These are phyloP conservation scores for Agrotis clavis DNA, from an alignment of 2,888 invertebrate species.

Conservation along the genomic window DNA sequence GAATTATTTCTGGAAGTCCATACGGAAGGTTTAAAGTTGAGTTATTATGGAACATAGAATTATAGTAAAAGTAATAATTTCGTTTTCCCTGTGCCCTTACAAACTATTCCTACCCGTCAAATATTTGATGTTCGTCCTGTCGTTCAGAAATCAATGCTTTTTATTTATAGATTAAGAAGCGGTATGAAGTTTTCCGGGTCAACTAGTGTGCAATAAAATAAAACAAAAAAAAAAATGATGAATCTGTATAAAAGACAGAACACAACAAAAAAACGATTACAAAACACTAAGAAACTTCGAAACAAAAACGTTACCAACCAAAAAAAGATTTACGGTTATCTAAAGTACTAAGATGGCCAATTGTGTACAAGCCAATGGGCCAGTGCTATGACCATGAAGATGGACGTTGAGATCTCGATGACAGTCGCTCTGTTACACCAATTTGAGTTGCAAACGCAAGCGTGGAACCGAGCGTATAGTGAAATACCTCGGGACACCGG, in stretches of 20 bases:
- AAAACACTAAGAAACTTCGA: conserved; percentile 8
- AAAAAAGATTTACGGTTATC: neutral
- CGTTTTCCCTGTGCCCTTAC: too few relatives aligned
- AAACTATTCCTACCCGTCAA: too few relatives aligned
- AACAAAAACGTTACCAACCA: neutral
- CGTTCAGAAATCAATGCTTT: too few relatives aligned
- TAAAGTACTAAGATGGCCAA: neutral
- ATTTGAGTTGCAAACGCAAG: conserved; percentile 81
- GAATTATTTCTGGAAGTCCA: too few relatives aligned
- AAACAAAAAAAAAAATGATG: neutral
- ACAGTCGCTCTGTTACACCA: conserved; percentile 76
- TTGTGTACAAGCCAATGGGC: conserved; percentile 1
- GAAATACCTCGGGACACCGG: conserved; percentile 83
- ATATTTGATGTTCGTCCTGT: too few relatives aligned
- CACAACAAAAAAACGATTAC: neutral
- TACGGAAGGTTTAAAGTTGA: too few relatives aligned
- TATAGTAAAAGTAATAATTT: too few relatives aligned
- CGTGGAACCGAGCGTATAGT: conserved; percentile 83
- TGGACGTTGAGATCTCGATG: neutral
- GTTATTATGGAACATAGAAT: too few relatives aligned
- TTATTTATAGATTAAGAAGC: too few relatives aligned
- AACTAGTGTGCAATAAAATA: neutral
- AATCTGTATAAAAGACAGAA: neutral
- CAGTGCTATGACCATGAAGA: neutral
- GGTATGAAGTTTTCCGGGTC: too few relatives aligned